Conservation (phyloP, 92 coral and sea anemone species). For the Muricea muricata region DNA sequence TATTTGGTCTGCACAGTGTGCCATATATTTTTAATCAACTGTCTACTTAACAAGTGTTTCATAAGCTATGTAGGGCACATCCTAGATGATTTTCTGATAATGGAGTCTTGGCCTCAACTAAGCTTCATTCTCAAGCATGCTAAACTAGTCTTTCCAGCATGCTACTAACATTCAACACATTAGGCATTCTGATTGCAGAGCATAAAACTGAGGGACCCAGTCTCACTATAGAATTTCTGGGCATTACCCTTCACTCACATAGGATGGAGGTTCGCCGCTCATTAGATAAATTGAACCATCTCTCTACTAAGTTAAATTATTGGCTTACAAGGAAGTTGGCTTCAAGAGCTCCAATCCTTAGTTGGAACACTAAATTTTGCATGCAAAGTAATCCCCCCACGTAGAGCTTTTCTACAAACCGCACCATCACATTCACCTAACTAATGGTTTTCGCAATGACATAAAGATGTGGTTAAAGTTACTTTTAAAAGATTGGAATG, state of each 20-base stretch:
- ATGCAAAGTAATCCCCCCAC: constrained; percentile 64
- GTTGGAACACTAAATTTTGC: constrained; percentile 64
- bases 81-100: constrained; percentile 65
- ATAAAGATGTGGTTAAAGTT: constrained; percentile 57
- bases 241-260: constrained; percentile 49
- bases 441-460: constrained; percentile 53
- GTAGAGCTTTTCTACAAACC: constrained; percentile 61
- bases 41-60: constrained; percentile 26
- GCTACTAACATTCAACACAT: constrained; percentile 52
- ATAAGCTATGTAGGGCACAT: constrained; percentile 55
- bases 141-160: constrained; percentile 46
- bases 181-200: constrained; percentile 57
- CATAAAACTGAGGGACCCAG: constrained; percentile 59
- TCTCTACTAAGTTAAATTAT: constrained; percentile 8
- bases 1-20: constrained; percentile 57
- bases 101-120: constrained; percentile 41
- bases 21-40: no score
- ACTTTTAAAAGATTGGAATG: constrained; percentile 59
- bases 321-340: constrained; percentile 33
- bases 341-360: constrained; percentile 58
- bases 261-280: constrained; percentile 67
- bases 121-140: constrained; percentile 36
- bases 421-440: constrained; percentile 64
- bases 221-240: constrained; percentile 57
- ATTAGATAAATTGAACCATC: constrained; percentile 45